A percentile compares a stretch with the other conserved stretches of the same genome.
phyloP scores from a whole-genome alignment of 2,113 vertebrate species.

The Sylvilagus bachmani region DNA sequence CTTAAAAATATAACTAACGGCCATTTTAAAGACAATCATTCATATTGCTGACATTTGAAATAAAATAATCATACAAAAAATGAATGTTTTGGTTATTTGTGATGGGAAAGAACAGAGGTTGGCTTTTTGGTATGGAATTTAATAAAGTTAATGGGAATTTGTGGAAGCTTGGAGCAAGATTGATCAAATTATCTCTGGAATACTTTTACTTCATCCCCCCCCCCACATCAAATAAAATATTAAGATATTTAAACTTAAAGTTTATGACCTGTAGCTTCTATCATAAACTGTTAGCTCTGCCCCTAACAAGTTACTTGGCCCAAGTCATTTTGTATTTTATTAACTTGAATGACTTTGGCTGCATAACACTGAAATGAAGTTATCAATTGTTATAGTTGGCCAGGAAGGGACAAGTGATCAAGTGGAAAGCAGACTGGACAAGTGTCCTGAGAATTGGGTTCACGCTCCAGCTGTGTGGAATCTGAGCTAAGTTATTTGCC shows the following conservation, averaged over 20 bases:
- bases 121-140: constrained; percentile 39
- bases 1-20: constrained; percentile 45
- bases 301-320: constrained; percentile 36
- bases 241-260: constrained; percentile 35
- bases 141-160: constrained; percentile 64
- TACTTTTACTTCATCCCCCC: constrained; percentile 63
- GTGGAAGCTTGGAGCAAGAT: constrained; percentile 57
- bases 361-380: constrained; percentile 49
- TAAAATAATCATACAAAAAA: constrained; percentile 64
- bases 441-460: constrained; percentile 29
- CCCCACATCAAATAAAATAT: constrained; percentile 55
- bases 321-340: constrained; percentile 38
- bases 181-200: constrained; percentile 51
- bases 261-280: constrained; percentile 62
- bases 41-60: constrained; percentile 68
- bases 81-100: constrained; percentile 67
- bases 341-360: constrained; percentile 31
- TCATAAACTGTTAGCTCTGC: constrained; percentile 51
- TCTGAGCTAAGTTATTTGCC: not conserved
- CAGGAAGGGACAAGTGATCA: not conserved
- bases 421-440: not conserved
- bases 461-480: not conserved
- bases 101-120: constrained; percentile 59
- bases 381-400: constrained; percentile 61
- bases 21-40: constrained; percentile 66